Evolutionary conservation across 1,140 invertebrate genomes (phyloP).

Genomic region (Subanguina moxae): DNA sequence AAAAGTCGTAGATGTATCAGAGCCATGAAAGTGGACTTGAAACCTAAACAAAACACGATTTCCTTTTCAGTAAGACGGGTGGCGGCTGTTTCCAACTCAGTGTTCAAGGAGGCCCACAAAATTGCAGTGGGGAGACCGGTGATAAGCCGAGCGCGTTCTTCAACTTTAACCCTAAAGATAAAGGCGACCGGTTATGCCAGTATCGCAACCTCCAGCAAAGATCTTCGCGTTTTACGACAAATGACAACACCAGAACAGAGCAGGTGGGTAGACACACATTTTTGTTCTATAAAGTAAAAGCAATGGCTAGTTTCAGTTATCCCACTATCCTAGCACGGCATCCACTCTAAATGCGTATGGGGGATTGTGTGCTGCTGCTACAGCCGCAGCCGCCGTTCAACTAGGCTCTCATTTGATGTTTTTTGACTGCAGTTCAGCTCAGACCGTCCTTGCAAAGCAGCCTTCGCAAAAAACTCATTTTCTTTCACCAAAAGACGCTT

Average conservation of each 20-base stretch:
- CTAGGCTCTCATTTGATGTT: conserved; percentile 1
- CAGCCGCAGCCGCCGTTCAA: neutral
- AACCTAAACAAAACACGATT: too few species aligned
- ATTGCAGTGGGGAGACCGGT: neutral
- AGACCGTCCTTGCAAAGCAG: neutral
- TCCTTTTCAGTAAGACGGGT: too few species aligned
- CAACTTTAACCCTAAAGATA: neutral
- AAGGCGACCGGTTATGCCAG: neutral
- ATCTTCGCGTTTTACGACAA: conserved; percentile 2
- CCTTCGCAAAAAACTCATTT: neutral
- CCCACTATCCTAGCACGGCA: neutral
- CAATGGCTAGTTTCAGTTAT: neutral
- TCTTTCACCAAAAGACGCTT: neutral
- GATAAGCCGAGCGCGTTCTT: conserved; percentile 6
- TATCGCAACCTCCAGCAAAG: neutral
- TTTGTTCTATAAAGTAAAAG: too few species aligned
- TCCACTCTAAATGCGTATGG: neutral
- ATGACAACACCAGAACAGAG: conserved; percentile 4
- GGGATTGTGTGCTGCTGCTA: neutral
- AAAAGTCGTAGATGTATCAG: too few species aligned
- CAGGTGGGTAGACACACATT: neutral
- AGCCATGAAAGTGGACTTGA: too few species aligned
- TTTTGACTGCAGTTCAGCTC: neutral
- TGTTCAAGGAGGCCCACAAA: too few species aligned
- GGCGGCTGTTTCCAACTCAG: too few species aligned